Evolutionary conservation across 2,888 invertebrate species (phyloP).

Genomic region (Drosophila basisetae): DNA sequence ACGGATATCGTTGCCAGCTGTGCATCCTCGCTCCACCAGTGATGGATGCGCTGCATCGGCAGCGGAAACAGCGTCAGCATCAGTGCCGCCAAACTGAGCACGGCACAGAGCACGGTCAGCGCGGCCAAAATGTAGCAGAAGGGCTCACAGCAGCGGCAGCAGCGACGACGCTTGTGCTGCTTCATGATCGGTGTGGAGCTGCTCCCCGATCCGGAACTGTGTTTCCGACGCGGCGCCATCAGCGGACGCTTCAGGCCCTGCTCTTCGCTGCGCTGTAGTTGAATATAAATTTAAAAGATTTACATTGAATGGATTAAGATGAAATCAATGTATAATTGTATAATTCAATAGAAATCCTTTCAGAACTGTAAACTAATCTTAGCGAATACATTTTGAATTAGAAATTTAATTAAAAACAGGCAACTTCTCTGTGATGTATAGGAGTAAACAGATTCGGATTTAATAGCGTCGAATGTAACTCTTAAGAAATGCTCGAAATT

Average conservation of each 20-base stretch:
- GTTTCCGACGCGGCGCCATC: conserved; percentile 90
- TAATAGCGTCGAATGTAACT: background rate
- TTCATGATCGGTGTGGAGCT: conserved; percentile 87
- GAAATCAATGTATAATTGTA: background rate
- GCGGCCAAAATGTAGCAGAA: conserved; percentile 89
- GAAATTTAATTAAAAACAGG: too few species aligned
- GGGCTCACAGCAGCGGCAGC: conserved; percentile 88
- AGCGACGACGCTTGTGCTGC: conserved; percentile 83
- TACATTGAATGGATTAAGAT: background rate
- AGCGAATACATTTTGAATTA: background rate
- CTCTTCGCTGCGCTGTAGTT: conserved; percentile 87
- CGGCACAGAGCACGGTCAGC: conserved; percentile 87
- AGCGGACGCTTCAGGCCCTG: conserved; percentile 90
- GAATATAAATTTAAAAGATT: background rate
- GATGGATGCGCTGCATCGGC: conserved; percentile 87
- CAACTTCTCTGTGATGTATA: background rate
- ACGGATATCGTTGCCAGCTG: conserved; percentile 33
- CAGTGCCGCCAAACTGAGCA: conserved; percentile 88
- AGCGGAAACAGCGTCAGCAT: conserved; percentile 89
- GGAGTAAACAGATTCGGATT: background rate
- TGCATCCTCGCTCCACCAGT: conserved; percentile 86
- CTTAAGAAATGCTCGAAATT: background rate
- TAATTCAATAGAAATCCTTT: background rate
- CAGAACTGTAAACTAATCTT: background rate
- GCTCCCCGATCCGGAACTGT: conserved; percentile 58